Evolutionary conservation across 1,140 invertebrate genomes (phyloP), one percentile per base, ranked within the genome.

Genomic region (Nasonia giraulti): DNA sequence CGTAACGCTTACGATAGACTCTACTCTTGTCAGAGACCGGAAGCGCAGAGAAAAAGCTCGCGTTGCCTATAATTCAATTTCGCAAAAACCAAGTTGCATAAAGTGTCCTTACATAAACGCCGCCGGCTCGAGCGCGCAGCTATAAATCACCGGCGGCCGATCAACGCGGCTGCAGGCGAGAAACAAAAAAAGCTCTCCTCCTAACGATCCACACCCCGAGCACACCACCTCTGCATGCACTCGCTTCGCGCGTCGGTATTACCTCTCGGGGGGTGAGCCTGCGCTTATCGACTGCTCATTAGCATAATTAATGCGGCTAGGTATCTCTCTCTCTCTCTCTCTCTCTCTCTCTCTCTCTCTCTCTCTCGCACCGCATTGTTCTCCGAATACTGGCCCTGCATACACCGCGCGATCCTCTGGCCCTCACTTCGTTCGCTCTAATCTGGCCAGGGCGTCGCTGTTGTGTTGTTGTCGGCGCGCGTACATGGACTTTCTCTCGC

Each of bases 261-360:
- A 37, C 33, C 33, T 37, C 33, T 37, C 33, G 27, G 2, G 33
- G 33, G 33, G 33, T n/a, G 33, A 0, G 76, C 37, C 37, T 62
- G 8, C 44, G 50, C 20, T 82, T 82, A 82, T 62, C 80, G 71
- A 50, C 17, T n/a, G 23, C 47, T 82, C 80, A 82, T 82, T 82
- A 82, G 44, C 71, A 75, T 82, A 82, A 82, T 82, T 82, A 82
- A 82, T 75, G 71, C 69, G 47, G 44, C 31, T 78, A 20, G 77
- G n/a, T 68, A 66, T 11, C 23, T 71, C 27, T 27, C 27, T 27
- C 27, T 27, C 27, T 27, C 27, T 27, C 27, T 27, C 27, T 27
- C 27, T 27, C 27, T 27, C 27, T 27, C 27, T 27, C 27, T 27
- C 27, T 27, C 27, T 27, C 27, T 27, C 27, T 11, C 23, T 71